phyloP scores from a whole-genome alignment of 1,140 invertebrate genomes.

The Listronotus oregonensis region DNA sequence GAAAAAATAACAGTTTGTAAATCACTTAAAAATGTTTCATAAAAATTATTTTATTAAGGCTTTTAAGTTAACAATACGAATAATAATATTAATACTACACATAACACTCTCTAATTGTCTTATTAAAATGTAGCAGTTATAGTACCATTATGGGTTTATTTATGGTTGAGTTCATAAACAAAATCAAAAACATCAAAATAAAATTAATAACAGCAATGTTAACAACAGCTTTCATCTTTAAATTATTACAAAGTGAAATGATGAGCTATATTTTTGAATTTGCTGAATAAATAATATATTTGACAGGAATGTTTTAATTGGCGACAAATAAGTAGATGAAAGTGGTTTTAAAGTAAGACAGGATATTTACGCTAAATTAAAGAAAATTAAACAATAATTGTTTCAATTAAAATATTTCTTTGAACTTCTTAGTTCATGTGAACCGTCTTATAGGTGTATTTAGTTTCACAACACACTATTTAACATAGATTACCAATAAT shows the following conservation, averaged over 20 bases:
- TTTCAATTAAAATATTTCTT: constrained; percentile 8
- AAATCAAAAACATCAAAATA: background rate
- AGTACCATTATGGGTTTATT: too few relatives aligned
- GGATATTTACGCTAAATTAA: constrained; percentile 23
- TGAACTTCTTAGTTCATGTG: constrained; percentile 6
- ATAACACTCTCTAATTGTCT: too few relatives aligned
- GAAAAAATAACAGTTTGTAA: too few relatives aligned
- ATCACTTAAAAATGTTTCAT: too few relatives aligned
- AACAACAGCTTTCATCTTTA: constrained; percentile 6
- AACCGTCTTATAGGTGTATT: background rate
- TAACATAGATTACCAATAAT: background rate
- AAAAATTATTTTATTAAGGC: too few relatives aligned
- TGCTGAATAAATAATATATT: constrained; percentile 4
- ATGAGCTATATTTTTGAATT: constrained; percentile 8
- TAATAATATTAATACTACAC: too few relatives aligned
- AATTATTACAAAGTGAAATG: background rate
- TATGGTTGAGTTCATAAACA: background rate
- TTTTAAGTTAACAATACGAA: too few relatives aligned
- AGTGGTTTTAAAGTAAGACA: constrained; percentile 12
- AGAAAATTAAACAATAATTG: constrained; percentile 19
- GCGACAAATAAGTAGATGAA: constrained; percentile 16
- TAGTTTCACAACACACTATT: too few relatives aligned
- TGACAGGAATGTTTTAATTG: constrained; percentile 19
- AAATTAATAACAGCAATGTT: background rate
- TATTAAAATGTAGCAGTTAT: too few relatives aligned